Percentiles rank a stretch among this genome's conserved stretches.
These are phyloP conservation scores for Conchocele bisecta DNA, from an alignment of 2,888 invertebrate species.

Conservation along the genomic window DNA sequence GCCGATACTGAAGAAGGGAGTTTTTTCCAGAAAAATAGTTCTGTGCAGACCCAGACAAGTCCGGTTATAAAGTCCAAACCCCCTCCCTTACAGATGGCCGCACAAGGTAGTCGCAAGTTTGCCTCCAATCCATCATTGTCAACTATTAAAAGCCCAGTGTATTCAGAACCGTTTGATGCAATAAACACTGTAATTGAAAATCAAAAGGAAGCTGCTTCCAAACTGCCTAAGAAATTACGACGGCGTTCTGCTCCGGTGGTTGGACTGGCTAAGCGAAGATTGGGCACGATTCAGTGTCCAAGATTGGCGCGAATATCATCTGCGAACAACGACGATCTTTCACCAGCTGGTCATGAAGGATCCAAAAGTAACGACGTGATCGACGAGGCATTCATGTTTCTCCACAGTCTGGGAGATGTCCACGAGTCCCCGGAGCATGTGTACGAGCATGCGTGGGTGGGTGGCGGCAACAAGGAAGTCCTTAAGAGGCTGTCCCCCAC, in stretches of 20 bases:
- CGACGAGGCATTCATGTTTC: no score
- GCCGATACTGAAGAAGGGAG: conserved; percentile 43
- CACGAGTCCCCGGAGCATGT: no score
- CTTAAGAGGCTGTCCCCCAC: no score
- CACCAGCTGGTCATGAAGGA: no score
- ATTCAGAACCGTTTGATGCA: conserved; percentile 84
- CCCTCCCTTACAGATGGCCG: conserved; percentile 51
- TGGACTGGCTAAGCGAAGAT: conserved; percentile 28
- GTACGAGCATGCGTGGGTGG: no score
- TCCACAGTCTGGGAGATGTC: no score
- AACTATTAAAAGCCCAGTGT: conserved; percentile 73
- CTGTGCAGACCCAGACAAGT: conserved; percentile 65
- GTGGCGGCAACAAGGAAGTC: no score
- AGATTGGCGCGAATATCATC: conserved; percentile 26
- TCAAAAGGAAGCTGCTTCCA: conserved; percentile 49
- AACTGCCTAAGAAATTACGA: conserved; percentile 59
- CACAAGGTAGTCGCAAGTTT: conserved; percentile 45
- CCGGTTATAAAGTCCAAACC: conserved; percentile 61
- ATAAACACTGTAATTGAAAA: conserved; percentile 62
- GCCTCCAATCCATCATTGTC: conserved; percentile 60
- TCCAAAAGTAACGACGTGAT: no score
- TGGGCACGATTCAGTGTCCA: conserved; percentile 25
- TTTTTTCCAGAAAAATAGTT: conserved; percentile 19
- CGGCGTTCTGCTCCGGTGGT: conserved; percentile 70
- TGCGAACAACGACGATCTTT: no score